These are phyloP conservation scores for Motacilla tschutschensis DNA, from an alignment of 2,113 vertebrate genomes.

Conservation along the genomic window DNA sequence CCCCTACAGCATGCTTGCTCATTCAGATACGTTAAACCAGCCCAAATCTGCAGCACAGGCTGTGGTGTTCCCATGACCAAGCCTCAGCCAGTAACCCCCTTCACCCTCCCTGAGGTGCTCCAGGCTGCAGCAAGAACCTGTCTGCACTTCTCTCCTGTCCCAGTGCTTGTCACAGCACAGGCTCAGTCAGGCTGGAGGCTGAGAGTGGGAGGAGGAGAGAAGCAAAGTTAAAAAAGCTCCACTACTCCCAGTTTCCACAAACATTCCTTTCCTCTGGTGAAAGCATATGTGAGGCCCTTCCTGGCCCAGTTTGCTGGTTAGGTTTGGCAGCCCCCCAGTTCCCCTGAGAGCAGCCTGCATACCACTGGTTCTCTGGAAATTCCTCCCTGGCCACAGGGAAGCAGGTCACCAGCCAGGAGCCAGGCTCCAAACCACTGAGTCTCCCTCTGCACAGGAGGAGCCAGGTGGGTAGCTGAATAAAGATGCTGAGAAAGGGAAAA, in stretches of 20 bases:
- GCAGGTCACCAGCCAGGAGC: slow-evolving; percentile 6
- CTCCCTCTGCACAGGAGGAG: background rate
- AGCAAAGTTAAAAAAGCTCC: background rate
- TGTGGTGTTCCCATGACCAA: background rate
- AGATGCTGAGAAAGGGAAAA: background rate
- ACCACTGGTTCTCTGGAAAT: slow-evolving; percentile 20
- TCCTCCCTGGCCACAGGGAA: slow-evolving; percentile 39
- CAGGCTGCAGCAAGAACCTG: background rate
- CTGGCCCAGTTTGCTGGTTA: slow-evolving; percentile 3
- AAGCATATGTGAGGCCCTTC: background rate
- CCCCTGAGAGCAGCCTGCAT: background rate
- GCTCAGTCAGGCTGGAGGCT: background rate
- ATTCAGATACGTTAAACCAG: background rate
- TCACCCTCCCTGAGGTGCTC: background rate
- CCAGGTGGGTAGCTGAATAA: slow-evolving; percentile 19
- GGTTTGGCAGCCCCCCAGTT: slow-evolving; percentile 7
- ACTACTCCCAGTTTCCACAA: slow-evolving; percentile 25
- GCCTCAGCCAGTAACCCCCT: background rate
- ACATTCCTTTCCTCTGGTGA: slow-evolving; percentile 43
- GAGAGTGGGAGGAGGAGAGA: background rate
- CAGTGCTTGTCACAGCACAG: fast-evolving
- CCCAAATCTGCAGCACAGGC: background rate
- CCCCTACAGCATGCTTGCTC: background rate
- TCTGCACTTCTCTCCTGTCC: background rate
- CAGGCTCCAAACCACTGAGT: background rate